Percentiles rank a stretch among this genome's conserved stretches.
These are phyloP conservation scores for Tachysurus vachellii DNA, from an alignment of 2,113 vertebrate species.

Conservation along the genomic window DNA sequence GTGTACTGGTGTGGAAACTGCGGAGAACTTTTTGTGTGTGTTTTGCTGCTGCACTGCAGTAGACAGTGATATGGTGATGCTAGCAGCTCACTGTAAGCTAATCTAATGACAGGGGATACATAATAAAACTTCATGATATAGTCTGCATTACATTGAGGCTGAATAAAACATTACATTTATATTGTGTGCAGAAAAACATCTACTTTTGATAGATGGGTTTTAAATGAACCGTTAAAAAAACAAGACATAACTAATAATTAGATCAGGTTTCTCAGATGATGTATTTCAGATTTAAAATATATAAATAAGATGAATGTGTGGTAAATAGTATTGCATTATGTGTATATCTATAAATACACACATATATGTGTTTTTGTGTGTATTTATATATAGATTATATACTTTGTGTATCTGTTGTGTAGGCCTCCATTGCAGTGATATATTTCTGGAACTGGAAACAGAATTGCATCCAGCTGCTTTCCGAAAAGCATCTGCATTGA, in stretches of 20 bases:
- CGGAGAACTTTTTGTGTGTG: conserved; percentile 25
- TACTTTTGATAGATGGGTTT: not conserved
- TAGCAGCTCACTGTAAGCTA: not conserved
- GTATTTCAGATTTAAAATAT: not conserved
- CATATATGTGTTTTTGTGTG: not conserved
- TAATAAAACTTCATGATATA: not conserved
- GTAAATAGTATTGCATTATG: not conserved
- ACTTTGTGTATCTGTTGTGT: not conserved
- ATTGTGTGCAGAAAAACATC: not conserved
- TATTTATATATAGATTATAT: not conserved
- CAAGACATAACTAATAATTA: not conserved
- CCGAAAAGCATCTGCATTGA: conserved; percentile 59
- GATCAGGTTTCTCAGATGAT: not conserved
- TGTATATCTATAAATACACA: not conserved
- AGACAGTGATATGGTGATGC: conserved; percentile 2
- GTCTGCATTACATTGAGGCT: not conserved
- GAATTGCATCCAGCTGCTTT: conserved; percentile 47
- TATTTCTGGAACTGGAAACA: not conserved
- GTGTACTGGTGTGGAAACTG: not conserved
- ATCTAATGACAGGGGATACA: not conserved
- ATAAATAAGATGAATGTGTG: not conserved
- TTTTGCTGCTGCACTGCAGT: conserved; percentile 40
- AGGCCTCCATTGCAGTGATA: not conserved
- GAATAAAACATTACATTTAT: not conserved
- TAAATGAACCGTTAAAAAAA: not conserved